Conservation (phyloP, 2,113 vertebrate species). For the Dasyornis broadbenti region DNA sequence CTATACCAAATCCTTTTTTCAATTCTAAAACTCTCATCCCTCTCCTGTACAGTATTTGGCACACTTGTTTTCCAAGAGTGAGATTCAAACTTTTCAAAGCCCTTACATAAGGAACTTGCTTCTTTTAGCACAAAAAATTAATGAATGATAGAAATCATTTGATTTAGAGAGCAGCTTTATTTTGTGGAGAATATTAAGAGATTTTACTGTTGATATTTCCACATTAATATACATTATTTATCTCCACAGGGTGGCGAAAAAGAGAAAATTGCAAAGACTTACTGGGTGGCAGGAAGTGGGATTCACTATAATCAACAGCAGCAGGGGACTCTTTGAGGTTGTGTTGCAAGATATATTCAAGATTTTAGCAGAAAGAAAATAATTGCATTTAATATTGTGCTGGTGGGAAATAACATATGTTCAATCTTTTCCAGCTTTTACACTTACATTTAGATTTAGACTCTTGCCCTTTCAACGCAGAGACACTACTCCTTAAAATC, state of each 20-base stretch:
- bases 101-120: conserved; percentile 1
- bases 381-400: conserved; percentile 62
- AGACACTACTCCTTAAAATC: neutral
- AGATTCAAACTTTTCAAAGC: conserved; percentile 53
- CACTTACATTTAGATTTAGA: conserved; percentile 32
- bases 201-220: conserved; percentile 66
- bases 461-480: conserved; percentile 1
- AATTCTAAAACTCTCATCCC: neutral
- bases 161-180: conserved; percentile 52
- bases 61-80: conserved; percentile 19
- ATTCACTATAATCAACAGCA: conserved; percentile 60
- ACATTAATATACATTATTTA: conserved; percentile 63
- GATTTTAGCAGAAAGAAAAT: conserved; percentile 63
- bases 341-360: conserved; percentile 57
- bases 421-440: conserved; percentile 54
- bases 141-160: conserved; percentile 39
- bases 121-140: conserved; percentile 36
- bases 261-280: conserved; percentile 66
- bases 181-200: conserved; percentile 52
- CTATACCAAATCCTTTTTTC: neutral
- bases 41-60: neutral
- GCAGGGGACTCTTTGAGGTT: conserved; percentile 56
- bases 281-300: conserved; percentile 59
- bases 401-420: conserved; percentile 31
- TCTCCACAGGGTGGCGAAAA: conserved; percentile 60